Conservation (phyloP, 2,888 invertebrate genomes). For the Diabrotica balteata region DNA sequence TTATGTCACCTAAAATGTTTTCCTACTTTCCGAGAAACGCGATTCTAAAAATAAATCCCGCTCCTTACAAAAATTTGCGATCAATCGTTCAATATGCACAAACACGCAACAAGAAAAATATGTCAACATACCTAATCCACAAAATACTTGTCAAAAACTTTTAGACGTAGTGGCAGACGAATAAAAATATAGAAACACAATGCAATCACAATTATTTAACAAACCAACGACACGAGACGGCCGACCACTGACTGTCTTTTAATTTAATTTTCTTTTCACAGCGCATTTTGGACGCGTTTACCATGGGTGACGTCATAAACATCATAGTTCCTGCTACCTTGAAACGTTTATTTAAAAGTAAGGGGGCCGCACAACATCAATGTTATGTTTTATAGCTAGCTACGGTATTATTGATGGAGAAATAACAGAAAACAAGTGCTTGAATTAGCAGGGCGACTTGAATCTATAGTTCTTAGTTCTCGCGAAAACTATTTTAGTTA, state of each 20-base stretch:
- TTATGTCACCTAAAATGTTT: not conserved
- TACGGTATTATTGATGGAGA: no score
- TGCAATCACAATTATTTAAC: not conserved
- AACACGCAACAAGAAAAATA: not conserved
- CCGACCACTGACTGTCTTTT: not conserved
- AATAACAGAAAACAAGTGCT: no score
- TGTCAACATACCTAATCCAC: no score
- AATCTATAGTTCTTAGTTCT: no score
- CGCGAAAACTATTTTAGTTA: no score
- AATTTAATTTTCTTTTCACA: conserved; percentile 6
- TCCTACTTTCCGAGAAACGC: not conserved
- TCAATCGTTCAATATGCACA: not conserved
- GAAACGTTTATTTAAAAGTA: conserved; percentile 25
- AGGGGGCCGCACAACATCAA: no score
- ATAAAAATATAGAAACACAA: not conserved
- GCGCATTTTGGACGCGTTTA: conserved; percentile 29
- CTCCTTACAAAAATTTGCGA: not conserved
- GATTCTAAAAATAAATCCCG: conserved; percentile 3
- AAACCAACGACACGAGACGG: not conserved
- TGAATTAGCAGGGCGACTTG: no score
- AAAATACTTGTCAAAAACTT: no score
- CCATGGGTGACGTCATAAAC: conserved; percentile 25
- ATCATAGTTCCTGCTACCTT: conserved; percentile 29
- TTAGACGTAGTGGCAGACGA: not conserved
- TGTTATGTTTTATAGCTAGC: no score